Conservation (phyloP, 2,113 vertebrate genomes). For the Limanda limanda region DNA sequence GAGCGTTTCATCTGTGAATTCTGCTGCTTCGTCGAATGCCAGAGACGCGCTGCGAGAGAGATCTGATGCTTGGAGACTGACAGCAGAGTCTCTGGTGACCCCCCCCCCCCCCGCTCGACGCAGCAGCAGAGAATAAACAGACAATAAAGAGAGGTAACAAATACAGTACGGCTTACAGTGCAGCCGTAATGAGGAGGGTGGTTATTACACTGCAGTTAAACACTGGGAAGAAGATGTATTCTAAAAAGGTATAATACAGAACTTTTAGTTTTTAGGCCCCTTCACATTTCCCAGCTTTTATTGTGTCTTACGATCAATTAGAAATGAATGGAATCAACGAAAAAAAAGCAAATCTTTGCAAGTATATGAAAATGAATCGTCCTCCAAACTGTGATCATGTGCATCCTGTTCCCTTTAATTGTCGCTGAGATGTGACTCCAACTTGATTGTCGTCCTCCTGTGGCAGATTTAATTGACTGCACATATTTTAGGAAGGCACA, state of each 20-base stretch:
- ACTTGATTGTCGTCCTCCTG: background rate
- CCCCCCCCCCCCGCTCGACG: slow-evolving; percentile 28
- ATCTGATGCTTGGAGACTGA: slow-evolving; percentile 69
- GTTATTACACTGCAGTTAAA: background rate
- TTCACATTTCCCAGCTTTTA: background rate
- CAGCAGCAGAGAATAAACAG: slow-evolving; percentile 48
- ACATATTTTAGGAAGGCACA: background rate
- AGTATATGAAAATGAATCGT: background rate
- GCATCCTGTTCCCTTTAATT: background rate
- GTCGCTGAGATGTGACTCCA: background rate
- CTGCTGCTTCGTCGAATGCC: slow-evolving; percentile 64
- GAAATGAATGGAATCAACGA: too few relatives aligned
- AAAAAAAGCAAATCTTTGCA: background rate
- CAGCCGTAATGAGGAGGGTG: background rate
- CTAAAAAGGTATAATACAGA: too few relatives aligned
- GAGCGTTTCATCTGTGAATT: slow-evolving; percentile 75
- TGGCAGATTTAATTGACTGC: background rate
- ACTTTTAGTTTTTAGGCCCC: too few relatives aligned
- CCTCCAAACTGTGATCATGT: background rate
- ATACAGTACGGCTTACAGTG: slow-evolving; percentile 11
- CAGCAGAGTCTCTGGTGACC: slow-evolving; percentile 65
- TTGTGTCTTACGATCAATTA: background rate
- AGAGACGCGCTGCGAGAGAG: slow-evolving; percentile 60
- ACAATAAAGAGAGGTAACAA: slow-evolving; percentile 36
- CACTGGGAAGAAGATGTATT: too few relatives aligned